These are phyloP conservation scores for Caenorhabditis virilis DNA, from an alignment of 2,888 invertebrate genomes.

Conservation along the genomic window DNA sequence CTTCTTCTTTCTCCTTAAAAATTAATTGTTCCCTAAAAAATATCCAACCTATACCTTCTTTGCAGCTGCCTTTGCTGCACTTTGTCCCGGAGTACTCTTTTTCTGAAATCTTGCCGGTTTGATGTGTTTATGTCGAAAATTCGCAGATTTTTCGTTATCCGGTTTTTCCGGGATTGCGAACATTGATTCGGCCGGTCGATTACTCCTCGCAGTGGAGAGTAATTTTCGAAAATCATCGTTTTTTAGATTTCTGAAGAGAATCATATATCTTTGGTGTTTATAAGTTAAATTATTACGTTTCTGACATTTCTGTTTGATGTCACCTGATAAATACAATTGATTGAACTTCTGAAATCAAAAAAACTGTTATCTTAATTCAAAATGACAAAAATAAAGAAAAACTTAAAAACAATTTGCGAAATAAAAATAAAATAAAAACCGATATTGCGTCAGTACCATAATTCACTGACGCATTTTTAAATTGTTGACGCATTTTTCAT, in stretches of 20 bases:
- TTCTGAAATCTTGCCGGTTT: slow-evolving; percentile 41
- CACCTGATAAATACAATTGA: no score
- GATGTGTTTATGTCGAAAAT: slow-evolving; percentile 32
- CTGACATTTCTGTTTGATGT: not conserved
- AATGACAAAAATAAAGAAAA: not conserved
- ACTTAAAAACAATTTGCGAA: not conserved
- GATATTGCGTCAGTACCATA: not conserved
- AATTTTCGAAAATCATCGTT: slow-evolving; percentile 67
- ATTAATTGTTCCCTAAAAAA: slow-evolving; percentile 1
- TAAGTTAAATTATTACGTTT: not conserved
- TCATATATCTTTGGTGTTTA: not conserved
- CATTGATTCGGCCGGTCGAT: slow-evolving; percentile 23
- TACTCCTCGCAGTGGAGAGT: slow-evolving; percentile 46
- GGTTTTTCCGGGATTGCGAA: slow-evolving; percentile 13
- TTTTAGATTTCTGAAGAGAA: slow-evolving; percentile 38
- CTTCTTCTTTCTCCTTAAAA: slow-evolving; percentile 40
- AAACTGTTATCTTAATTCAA: not conserved
- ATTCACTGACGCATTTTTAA: not conserved
- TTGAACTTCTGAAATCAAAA: no score
- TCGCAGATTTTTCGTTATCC: slow-evolving; percentile 21
- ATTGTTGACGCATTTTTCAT: not conserved
- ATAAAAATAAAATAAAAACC: not conserved
- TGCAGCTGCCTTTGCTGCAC: slow-evolving; percentile 7
- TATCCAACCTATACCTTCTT: not conserved
- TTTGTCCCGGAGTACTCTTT: not conserved